Base-by-base conservation (phyloP, 2,888 invertebrate species). In the Mythimna loreyi region DNA sequence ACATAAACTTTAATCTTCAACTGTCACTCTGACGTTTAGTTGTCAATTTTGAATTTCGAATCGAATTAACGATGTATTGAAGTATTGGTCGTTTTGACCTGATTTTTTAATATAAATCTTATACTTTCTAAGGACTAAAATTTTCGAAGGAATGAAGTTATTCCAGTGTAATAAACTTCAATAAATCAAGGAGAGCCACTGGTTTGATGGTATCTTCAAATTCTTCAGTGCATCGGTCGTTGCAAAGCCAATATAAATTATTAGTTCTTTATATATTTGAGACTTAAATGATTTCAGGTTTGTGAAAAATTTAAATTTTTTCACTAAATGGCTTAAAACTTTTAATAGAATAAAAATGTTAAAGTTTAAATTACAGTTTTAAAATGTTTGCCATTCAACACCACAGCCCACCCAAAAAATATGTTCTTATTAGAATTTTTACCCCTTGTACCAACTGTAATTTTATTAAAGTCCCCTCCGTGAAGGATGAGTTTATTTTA, bases 381-480 rank as follows among this genome's bases (percentile, higher is more conserved):
- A 59, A 56, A 55, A 36, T 21, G 8, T 30, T 9, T 49, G 23
- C 50, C 8, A 5, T 4, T 21, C 43, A 4, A 49, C 36, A 11
- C 45, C 21, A 36, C 19, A 53, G 6, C 23, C 43, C 25, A 36
- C 25, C 11, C 30, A 66, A 67, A 82, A n/a, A 75, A 74, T 66
- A 70, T 66, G 67, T 60, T 62, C 68, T 65, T 71, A 73, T 80
- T 72, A 66, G 61, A 76, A 56, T 68, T 75, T 77, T 78, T 66
- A 72, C 65, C 82, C 75, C 73, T 75, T 70, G 25, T 66, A 66
- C 74, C 52, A 73, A 76, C 72, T 83, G 87, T 92, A 92, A 94
- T 92, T 92, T 91, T 90, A 91, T 93, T 92, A 93, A 83, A 85
- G 79, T 88, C 91, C 92, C 92, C 91, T 87, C 84, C 85, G 82